A percentile compares a stretch with the other conserved stretches of the same genome.
These are phyloP conservation scores for Papilio elwesi DNA, from an alignment of 2,888 invertebrate genomes.

Conservation along the genomic window DNA sequence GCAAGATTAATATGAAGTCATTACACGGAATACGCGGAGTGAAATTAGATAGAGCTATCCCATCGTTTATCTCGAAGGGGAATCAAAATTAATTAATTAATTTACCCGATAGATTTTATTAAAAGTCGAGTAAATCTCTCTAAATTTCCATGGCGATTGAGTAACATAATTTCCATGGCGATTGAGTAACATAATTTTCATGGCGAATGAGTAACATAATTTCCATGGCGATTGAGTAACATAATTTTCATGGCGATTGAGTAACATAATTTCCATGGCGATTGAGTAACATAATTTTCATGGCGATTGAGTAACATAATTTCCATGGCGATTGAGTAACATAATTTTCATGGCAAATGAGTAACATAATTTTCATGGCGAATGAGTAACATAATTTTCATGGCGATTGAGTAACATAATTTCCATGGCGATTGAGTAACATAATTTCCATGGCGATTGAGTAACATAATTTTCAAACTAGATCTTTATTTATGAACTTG, in stretches of 20 bases:
- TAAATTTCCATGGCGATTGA: not conserved
- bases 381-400: not conserved
- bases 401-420: not conserved
- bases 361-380: not conserved
- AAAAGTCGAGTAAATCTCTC: not conserved
- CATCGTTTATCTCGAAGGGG: not conserved
- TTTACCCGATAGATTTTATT: not conserved
- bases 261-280: not conserved
- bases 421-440: not conserved
- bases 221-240: not conserved
- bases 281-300: not conserved
- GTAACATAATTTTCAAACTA: too few relatives aligned
- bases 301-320: not conserved
- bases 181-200: not conserved
- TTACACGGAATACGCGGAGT: not conserved
- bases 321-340: not conserved
- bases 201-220: not conserved
- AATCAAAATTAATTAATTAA: not conserved
- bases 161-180: not conserved
- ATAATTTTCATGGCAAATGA: too few relatives aligned
- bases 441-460: not conserved
- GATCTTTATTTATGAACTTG: too few relatives aligned
- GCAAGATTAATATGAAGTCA: conserved; percentile 2
- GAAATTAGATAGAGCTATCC: conserved; percentile 6
- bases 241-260: not conserved